Evolutionary conservation across 2,113 vertebrate genomes (phyloP).

Genomic region (Pseudopodoces humilis): DNA sequence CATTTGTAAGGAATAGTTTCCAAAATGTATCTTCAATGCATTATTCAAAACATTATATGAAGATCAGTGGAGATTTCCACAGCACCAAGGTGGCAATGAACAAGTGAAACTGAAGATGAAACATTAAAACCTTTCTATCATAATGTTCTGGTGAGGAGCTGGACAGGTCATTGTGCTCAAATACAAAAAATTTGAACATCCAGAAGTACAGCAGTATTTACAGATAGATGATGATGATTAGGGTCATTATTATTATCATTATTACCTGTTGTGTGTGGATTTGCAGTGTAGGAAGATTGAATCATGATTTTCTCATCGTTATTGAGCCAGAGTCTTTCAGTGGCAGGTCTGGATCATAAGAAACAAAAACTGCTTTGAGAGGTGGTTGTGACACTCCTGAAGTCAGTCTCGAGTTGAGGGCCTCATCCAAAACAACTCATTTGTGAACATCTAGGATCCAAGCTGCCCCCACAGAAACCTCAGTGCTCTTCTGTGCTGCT

Average conservation of each 20-base stretch:
- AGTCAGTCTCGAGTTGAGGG: background rate
- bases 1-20: background rate
- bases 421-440: background rate
- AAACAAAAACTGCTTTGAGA: background rate
- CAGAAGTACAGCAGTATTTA: background rate
- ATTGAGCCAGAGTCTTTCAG: background rate
- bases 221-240: fast-evolving
- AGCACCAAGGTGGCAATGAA: background rate
- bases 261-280: background rate
- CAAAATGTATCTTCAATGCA: background rate
- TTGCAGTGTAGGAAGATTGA: background rate
- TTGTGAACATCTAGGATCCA: background rate
- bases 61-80: background rate
- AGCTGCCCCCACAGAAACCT: background rate
- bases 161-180: background rate
- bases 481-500: fast-evolving
- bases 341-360: background rate
- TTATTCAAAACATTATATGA: background rate
- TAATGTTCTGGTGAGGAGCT: background rate
- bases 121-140: background rate
- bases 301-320: fast-evolving
- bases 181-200: background rate
- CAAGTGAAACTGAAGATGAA: background rate
- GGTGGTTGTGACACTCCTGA: background rate
- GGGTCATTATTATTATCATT: no score